Base-by-base conservation (phyloP, 2,113 vertebrate genomes). In the Ctenomys sociabilis region DNA sequence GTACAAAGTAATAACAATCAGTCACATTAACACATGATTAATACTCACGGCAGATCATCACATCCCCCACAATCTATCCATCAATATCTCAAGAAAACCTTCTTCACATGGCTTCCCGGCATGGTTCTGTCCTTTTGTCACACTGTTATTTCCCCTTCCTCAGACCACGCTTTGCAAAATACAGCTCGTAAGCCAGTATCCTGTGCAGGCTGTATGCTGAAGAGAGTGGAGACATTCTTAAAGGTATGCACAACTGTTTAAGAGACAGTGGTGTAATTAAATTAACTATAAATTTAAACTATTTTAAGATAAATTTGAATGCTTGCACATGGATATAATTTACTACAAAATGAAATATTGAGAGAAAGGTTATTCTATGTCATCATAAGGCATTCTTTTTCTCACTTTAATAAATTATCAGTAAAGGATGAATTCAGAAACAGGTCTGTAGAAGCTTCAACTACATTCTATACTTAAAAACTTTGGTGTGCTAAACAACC, bases 1-100 rank as follows among this genome's bases (percentile, higher is more conserved):
- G 30, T 88, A 97, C 95, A 85, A 97, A 97, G 96, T 88, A 98
- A 98, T 97, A 97, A 95, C 82, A 80, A 96, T 96, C 92, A 92
- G 95, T 97, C 95, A 92, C 78, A 95, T 96, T 96, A 94, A 8
- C 3, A 7, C 59, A 96, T 95, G 97, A 98, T 98, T 95, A 97
- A 98, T 95, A 95, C 91, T 87, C 64, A 88, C 1, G 64, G 91
- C 70, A 91, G 82, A 85, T 95, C 77, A 78, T 94, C 68, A 83
- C 49, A 45, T 95, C 81, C 59, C 40, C 80, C 35, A 61, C 80
- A 66, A 93, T 95, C 88, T n/a, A 95, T 96, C 88, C 90, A 97
- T 96, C 96, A 97, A 82, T 70, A 92, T 80, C 92, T 86, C 78
- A n/a, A 92, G 64, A 54, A 86, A 83, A 32, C 43, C 37, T 17